These are phyloP conservation scores for Coptodon bakossiorum DNA, from an alignment of 2,113 vertebrate species.

Conservation along the genomic window DNA sequence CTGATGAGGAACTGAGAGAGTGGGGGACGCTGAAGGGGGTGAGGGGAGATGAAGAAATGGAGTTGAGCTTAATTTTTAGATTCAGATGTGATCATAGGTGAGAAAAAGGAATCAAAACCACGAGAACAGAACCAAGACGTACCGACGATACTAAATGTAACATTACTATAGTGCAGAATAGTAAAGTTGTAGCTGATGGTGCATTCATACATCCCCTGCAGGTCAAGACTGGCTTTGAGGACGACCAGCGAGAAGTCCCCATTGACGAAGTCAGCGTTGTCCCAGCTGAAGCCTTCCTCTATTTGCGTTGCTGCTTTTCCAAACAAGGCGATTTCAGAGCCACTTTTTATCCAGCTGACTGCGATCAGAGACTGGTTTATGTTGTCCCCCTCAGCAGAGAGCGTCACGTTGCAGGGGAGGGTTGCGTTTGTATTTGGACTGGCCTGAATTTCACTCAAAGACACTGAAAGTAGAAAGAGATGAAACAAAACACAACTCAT, in stretches of 20 bases:
- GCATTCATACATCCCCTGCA: conserved; percentile 70
- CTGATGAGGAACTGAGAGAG: conserved; percentile 46
- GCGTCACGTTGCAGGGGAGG: conserved; percentile 54
- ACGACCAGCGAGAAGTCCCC: conserved; percentile 64
- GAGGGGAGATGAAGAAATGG: background rate
- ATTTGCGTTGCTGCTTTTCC: background rate
- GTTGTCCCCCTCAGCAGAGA: background rate
- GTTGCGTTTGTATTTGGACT: conserved; percentile 26
- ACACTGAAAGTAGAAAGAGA: conserved; percentile 32
- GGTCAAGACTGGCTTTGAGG: conserved; percentile 29
- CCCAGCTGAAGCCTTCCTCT: conserved; percentile 52
- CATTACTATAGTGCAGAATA: conserved; percentile 12
- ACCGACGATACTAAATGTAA: conserved; percentile 62
- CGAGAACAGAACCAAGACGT: background rate
- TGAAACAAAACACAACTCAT: background rate
- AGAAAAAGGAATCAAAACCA: background rate
- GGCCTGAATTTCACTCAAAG: conserved; percentile 36
- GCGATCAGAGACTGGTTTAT: conserved; percentile 19
- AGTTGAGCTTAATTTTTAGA: background rate
- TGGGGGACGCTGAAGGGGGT: conserved; percentile 32
- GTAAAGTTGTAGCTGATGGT: conserved; percentile 49
- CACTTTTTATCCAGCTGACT: conserved; percentile 54
- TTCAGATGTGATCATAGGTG: background rate
- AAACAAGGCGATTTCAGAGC: conserved; percentile 41
- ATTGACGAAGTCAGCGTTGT: background rate